Conservation (phyloP, 2,888 invertebrate species). For the Sycophila texana region DNA sequence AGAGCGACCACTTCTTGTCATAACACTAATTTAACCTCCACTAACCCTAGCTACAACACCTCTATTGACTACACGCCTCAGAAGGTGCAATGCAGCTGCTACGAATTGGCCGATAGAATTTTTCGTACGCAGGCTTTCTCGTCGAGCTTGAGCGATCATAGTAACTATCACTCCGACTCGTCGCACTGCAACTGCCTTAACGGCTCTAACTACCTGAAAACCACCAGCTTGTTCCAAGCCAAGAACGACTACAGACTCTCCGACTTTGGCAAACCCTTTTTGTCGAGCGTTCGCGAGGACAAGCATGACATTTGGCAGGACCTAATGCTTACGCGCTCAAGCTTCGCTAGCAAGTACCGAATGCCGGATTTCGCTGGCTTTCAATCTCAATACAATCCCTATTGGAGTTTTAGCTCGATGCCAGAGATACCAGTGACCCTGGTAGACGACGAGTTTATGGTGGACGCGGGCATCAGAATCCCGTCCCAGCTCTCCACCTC, state of each 20-base stretch:
- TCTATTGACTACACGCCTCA: constrained; percentile 62
- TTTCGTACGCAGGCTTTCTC: constrained; percentile 48
- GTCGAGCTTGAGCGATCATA: background rate
- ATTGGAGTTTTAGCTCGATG: constrained; percentile 74
- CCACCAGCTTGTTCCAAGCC: constrained; percentile 38
- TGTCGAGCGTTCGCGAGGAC: constrained; percentile 65
- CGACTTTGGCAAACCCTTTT: constrained; percentile 62
- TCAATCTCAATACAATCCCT: constrained; percentile 68
- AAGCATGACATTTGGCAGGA: constrained; percentile 65
- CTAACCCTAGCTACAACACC: constrained; percentile 63
- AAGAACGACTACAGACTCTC: constrained; percentile 59
- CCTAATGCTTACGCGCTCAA: constrained; percentile 61
- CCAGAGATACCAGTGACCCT: constrained; percentile 71
- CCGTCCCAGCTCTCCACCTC: constrained; percentile 69
- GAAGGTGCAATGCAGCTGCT: constrained; percentile 62
- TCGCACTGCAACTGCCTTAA: constrained; percentile 55
- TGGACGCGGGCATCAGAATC: constrained; percentile 73
- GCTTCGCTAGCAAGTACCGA: constrained; percentile 55
- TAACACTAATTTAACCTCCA: constrained; percentile 63
- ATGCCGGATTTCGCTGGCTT: constrained; percentile 62
- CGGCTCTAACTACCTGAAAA: constrained; percentile 40
- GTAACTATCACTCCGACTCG: constrained; percentile 20
- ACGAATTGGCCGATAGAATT: constrained; percentile 61
- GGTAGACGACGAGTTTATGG: constrained; percentile 73
- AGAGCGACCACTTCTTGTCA: constrained; percentile 61